Base-by-base conservation (phyloP, 2,888 invertebrate species). In the Abscondita cerata region DNA sequence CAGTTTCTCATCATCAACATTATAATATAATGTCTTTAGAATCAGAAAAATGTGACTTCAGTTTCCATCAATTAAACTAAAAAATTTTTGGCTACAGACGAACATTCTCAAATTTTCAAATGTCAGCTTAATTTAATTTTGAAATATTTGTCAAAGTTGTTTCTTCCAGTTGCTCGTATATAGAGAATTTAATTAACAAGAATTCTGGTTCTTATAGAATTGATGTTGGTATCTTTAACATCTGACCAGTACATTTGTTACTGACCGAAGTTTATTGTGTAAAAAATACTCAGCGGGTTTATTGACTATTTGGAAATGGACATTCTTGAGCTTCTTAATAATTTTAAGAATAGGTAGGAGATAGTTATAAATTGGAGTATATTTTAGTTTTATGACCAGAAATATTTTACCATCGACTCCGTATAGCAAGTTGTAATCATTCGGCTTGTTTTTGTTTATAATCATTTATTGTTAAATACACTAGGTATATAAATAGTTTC, bases 241-340 rank as follows among this genome's bases (percentile, higher is more conserved):
- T 52, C 12, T 52, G 52, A 36, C 52, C 16, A 12, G n/a, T 52
- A n/a, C 34, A 33, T 52, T 52, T 52, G 20, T 52, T 36, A 52
- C 38, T 16, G 36, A 19, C 52, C 8, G 1, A 19, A 31, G 13
- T 38, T 11, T 34, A 19, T 25, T 31, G 25, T 50, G 31, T 50
- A 33, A 50, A 50, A 50, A 50, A 25, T 50, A 8, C 13, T 16
- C 41, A 16, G 16, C 13, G 1, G 41, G 15, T 41, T 36, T 25
- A 25, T 25, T 25, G 25, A 25, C 25, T 25, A 41, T 41, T 41
- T 16, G 25, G 25, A 41, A 12, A 41, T 41, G 41, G 13, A 16
- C 41, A 41, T 41, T 41, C 41, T 41, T 15, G 8, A 6, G 41
- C 41, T 41, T 41, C 41, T 41, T 41, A 41, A 16, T 41, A 16